Evolutionary conservation across 2,113 vertebrate genomes (phyloP), one percentile per base, ranked within the genome.

Genomic region (Lonchura striata): DNA sequence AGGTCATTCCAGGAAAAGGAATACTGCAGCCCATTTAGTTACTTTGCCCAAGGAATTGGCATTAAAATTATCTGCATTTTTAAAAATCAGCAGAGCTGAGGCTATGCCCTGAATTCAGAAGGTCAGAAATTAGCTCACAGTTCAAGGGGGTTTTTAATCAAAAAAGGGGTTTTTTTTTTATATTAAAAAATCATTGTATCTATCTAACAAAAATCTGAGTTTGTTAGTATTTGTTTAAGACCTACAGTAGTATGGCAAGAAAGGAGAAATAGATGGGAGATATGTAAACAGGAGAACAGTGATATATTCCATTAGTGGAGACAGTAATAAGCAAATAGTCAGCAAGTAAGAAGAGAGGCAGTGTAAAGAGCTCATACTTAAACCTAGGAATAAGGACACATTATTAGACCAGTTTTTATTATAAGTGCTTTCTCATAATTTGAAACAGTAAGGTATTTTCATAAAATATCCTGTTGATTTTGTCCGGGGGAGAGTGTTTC

Each of bases 1-100:
- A 94, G 84, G 71, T 90, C 71, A 92, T 82, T 56, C 75, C 59
- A 93, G 64, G 75, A 47, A 77, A 90, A 88, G 52, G 50, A 92
- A 30, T 66, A 63, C 24, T 37, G 18, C 39, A 83, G n/a, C 27
- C 13, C 52, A 24, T 72, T 82, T 92, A 77, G 42, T 90, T 82
- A 70, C 46, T 91, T 69, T 85, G 19, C 59, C 47, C 39, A 77
- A 83, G 35, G 54, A 91, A 81, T 70, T 88, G 77, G 52, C 35
- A n/a, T 68, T 65, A 69, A 70, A 74, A 60, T 83, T 81, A 41
- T 49, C 39, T 70, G 33, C 21, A 56, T 90, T 94, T 85, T 90
- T 66, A 94, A 54, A 10, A 8, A 23, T 61, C 41, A 65, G 31
- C 79, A 88, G 61, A 86, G 54, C 46, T 90, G 54, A 76, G 35